Evolutionary conservation across 2,797 vertebrate species (phyloP).

Genomic region (Huso huso): DNA sequence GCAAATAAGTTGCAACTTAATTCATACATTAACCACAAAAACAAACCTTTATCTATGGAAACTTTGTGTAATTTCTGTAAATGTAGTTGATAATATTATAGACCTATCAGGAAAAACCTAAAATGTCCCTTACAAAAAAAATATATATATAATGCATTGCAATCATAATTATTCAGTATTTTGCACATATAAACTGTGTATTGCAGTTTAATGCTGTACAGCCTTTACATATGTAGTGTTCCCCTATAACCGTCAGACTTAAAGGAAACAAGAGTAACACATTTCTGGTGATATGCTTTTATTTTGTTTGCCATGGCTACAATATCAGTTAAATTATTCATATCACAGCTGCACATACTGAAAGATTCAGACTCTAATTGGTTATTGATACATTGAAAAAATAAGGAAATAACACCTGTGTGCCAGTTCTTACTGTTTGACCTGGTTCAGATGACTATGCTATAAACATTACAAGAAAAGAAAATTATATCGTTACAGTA

Average conservation of each 20-base stretch:
- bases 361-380: neutral
- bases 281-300: neutral
- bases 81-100: neutral
- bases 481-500: neutral
- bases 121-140: no score
- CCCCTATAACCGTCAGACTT: neutral
- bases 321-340: slow-evolving; percentile 3
- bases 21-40: slow-evolving; percentile 10
- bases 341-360: neutral
- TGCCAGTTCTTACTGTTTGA: neutral
- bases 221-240: no score
- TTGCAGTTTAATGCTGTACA: no score
- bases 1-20: neutral
- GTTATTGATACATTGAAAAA: neutral
- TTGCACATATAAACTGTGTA: no score
- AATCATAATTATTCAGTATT: neutral
- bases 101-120: no score
- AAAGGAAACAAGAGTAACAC: slow-evolving; percentile 3
- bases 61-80: slow-evolving; percentile 12
- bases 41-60: slow-evolving; percentile 19
- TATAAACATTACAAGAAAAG: neutral
- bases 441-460: neutral
- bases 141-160: neutral
- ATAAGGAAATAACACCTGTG: neutral
- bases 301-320: neutral